Conservation (phyloP, 2,888 invertebrate genomes). For the Meghimatium bilineatum region DNA sequence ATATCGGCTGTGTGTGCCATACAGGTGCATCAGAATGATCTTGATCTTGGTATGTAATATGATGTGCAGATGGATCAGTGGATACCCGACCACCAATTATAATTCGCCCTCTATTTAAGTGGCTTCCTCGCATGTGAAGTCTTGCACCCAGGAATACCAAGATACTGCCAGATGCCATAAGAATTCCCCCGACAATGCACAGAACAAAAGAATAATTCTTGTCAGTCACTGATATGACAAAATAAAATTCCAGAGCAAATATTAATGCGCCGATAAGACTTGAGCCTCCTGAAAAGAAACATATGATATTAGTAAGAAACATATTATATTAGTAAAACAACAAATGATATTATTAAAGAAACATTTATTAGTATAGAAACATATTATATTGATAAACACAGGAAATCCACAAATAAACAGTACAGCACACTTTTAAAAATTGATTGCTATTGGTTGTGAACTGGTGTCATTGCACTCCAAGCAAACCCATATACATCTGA, state of each 20-base stretch:
- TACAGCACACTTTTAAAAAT: too few species aligned
- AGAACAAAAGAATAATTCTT: conserved; percentile 13
- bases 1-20: background rate
- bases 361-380: too few species aligned
- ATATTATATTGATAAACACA: too few species aligned
- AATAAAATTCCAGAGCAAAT: conserved; percentile 28
- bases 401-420: too few species aligned
- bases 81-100: background rate
- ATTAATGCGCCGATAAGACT: conserved; percentile 7
- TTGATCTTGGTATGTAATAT: background rate
- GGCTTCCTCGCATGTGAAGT: background rate
- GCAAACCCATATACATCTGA: too few species aligned
- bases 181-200: conserved; percentile 23
- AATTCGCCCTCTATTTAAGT: background rate
- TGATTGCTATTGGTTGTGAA: too few species aligned
- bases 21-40: background rate
- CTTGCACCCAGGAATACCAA: conserved; percentile 6
- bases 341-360: too few species aligned
- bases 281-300: conserved; percentile 1
- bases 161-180: background rate
- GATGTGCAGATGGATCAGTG: background rate
- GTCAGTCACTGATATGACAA: background rate
- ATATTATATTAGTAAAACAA: too few species aligned
- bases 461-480: too few species aligned
- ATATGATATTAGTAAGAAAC: background rate